Evolutionary conservation across 1,140 invertebrate genomes (phyloP), one percentile per base, ranked within the genome.

Genomic region (Apolygus lucorum): DNA sequence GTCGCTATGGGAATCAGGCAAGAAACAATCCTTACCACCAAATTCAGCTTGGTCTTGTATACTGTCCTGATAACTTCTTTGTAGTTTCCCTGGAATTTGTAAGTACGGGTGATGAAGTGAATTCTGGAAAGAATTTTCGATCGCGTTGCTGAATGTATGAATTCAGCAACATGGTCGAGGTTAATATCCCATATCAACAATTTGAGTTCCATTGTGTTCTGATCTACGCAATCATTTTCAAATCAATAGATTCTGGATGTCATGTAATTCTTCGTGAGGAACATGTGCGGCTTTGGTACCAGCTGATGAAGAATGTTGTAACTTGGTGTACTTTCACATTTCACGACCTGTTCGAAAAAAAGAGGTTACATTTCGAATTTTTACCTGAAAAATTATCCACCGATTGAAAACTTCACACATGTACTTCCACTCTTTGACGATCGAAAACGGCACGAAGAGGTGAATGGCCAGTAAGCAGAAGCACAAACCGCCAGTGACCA

Each of bases 311-410:
- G n/a, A n/a, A n/a, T n/a, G n/a, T n/a, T n/a, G n/a, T n/a, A n/a
- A n/a, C n/a, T n/a, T n/a, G n/a, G n/a, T n/a, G n/a, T n/a, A n/a
- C n/a, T n/a, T n/a, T n/a, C n/a, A n/a, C n/a, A n/a, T n/a, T n/a
- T n/a, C n/a, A n/a, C n/a, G n/a, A n/a, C n/a, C n/a, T n/a, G n/a
- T n/a, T n/a, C n/a, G n/a, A n/a, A n/a, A n/a, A n/a, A n/a, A n/a
- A n/a, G n/a, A n/a, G n/a, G n/a, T n/a, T n/a, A n/a, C n/a, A n/a
- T n/a, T 42, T 42, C 34, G 34, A 42, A 8, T 42, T 42, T 42
- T 59, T 24, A 59, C 54, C 54, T 59, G 54, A 59, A 59, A 59
- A 59, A 14, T 4, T 14, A 24, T 59, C 54, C 54, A 59, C 13
- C 54, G 8, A 24, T 59, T 59, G 54, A 59, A 59, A 4, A 59